A percentile compares a stretch with the other conserved stretches of the same genome.
These are phyloP conservation scores for Sebastes oblongus DNA, from an alignment of 2,797 vertebrate genomes.

Conservation along the genomic window DNA sequence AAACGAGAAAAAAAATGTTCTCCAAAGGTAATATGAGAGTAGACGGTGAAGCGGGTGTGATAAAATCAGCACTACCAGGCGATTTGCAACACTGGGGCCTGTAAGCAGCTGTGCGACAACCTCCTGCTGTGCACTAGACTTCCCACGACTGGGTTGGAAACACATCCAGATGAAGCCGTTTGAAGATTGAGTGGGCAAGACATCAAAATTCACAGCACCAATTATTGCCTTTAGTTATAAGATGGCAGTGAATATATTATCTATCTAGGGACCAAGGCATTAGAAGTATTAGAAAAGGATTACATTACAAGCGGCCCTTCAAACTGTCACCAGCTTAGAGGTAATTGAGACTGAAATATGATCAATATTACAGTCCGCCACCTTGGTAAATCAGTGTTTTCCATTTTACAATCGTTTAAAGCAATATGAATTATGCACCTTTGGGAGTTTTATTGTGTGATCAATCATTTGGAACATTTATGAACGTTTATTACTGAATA, in stretches of 20 bases:
- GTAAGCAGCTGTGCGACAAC: conserved; percentile 13
- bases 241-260: conserved; percentile 9
- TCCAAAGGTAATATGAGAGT: conserved; percentile 1
- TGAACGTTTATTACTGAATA: not conserved
- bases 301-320: conserved; percentile 19
- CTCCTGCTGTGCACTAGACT: conserved; percentile 30
- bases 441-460: conserved; percentile 4
- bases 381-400: conserved; percentile 5
- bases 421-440: conserved; percentile 5
- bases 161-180: conserved; percentile 29
- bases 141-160: conserved; percentile 17
- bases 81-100: conserved; percentile 18
- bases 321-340: conserved; percentile 19
- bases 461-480: conserved; percentile 20
- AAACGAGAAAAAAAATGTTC: conserved; percentile 7
- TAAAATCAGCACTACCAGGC: conserved; percentile 31
- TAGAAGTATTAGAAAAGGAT: conserved; percentile 11
- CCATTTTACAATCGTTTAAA: conserved; percentile 7
- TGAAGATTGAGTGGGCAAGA: conserved; percentile 8
- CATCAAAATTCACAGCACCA: conserved; percentile 9
- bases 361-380: conserved; percentile 2
- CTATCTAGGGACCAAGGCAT: not conserved
- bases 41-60: not conserved
- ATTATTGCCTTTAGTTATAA: conserved; percentile 17
- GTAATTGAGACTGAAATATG: conserved; percentile 36